Percentiles rank a stretch among this genome's conserved stretches.
Conservation (phyloP, 2,113 vertebrate species). For the Cercocebus atys region DNA sequence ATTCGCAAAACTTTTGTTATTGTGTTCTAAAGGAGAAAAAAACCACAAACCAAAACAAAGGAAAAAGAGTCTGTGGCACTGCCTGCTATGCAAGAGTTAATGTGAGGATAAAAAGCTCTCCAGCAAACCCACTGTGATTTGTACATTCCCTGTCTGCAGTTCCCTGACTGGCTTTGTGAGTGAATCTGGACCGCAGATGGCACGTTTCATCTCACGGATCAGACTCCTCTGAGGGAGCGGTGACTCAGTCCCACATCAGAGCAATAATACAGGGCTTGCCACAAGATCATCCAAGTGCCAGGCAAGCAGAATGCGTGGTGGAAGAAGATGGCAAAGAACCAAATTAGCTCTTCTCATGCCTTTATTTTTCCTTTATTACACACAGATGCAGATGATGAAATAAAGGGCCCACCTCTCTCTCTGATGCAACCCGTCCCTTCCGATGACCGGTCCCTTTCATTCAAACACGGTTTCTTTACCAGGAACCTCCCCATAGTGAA, state of each 20-base stretch:
- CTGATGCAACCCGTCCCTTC: background rate
- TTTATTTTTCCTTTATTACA: background rate
- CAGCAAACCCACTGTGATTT: background rate
- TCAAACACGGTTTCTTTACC: background rate
- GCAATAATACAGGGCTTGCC: background rate
- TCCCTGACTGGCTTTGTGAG: background rate
- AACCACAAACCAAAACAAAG: background rate
- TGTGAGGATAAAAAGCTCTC: background rate
- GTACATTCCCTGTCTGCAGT: background rate
- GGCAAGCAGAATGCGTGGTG: fast-evolving
- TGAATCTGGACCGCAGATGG: conserved; percentile 21
- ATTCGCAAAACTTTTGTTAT: background rate
- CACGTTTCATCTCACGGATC: background rate
- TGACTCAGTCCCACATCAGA: background rate
- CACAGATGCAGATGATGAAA: background rate
- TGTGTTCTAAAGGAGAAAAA: background rate
- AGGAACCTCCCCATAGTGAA: background rate
- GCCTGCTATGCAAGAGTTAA: background rate
- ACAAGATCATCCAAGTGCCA: background rate
- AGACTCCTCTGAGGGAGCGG: background rate
- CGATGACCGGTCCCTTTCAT: background rate
- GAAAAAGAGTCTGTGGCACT: background rate
- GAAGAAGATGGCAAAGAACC: fast-evolving
- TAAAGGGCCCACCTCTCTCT: background rate
- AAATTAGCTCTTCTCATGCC: background rate